Evolutionary conservation across 1,140 invertebrate genomes (phyloP).

Genomic region (Drosophila mauritiana): DNA sequence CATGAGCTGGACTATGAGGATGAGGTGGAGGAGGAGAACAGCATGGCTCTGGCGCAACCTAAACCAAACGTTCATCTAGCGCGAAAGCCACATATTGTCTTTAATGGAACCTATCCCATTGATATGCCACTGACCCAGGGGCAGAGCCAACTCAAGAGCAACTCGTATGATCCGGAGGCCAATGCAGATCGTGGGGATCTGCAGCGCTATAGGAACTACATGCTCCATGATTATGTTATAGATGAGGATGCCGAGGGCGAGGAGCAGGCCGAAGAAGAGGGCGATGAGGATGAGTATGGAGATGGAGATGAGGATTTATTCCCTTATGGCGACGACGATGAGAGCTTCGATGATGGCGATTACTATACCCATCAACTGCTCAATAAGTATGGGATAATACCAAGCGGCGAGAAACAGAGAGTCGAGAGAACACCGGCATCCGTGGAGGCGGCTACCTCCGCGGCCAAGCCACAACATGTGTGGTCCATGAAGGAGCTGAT

Average conservation of each 20-base stretch:
- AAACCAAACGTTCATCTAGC: slow-evolving; percentile 2
- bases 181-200: slow-evolving; percentile 69
- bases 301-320: slow-evolving; percentile 49
- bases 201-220: slow-evolving; percentile 69
- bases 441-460: neutral
- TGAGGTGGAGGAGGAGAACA: slow-evolving; percentile 5
- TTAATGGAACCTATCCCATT: slow-evolving; percentile 93
- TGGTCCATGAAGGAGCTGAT: slow-evolving; percentile 83
- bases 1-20: slow-evolving; percentile 32
- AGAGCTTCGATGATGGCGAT: slow-evolving; percentile 40
- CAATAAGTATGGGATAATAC: slow-evolving; percentile 58
- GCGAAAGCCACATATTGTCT: slow-evolving; percentile 85
- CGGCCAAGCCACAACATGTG: slow-evolving; percentile 57
- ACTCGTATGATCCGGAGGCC: slow-evolving; percentile 72
- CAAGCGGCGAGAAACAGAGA: neutral
- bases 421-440: neutral
- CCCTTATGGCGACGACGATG: slow-evolving; percentile 43
- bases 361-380: slow-evolving; percentile 47
- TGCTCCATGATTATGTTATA: slow-evolving; percentile 68
- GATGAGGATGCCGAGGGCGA: slow-evolving; percentile 71
- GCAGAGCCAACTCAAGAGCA: slow-evolving; percentile 23
- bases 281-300: slow-evolving; percentile 51
- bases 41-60: slow-evolving; percentile 25
- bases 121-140: slow-evolving; percentile 86
- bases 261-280: slow-evolving; percentile 58